These are phyloP conservation scores for Maniola jurtina DNA, from an alignment of 1,140 invertebrate genomes.

Conservation along the genomic window DNA sequence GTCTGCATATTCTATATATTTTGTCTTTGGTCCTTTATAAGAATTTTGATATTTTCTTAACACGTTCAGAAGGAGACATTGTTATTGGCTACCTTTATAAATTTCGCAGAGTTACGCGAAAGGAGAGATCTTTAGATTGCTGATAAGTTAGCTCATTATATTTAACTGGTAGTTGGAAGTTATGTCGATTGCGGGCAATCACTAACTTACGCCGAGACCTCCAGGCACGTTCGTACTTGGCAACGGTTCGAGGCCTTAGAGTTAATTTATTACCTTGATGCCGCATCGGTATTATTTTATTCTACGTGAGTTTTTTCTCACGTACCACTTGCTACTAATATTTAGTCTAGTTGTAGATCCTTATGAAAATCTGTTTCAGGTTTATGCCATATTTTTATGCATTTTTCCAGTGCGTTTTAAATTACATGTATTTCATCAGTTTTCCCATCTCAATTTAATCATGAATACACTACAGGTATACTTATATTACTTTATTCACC, in stretches of 20 bases:
- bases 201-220: conserved; percentile 23
- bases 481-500: not conserved
- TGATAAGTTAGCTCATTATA: conserved; percentile 30
- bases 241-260: conserved; percentile 15
- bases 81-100: not conserved
- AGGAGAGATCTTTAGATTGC: conserved; percentile 15
- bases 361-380: not conserved
- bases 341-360: not conserved
- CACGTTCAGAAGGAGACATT: not conserved
- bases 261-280: conserved; percentile 25
- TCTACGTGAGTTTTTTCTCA: conserved; percentile 11
- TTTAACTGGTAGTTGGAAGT: conserved; percentile 28
- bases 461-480: not conserved
- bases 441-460: no score
- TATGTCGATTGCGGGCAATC: conserved; percentile 27
- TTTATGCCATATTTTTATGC: no score
- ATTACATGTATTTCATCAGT: no score
- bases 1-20: no score
- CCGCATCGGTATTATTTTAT: conserved; percentile 10
- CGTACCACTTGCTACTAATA: conserved; percentile 13
- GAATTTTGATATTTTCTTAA: not conserved
- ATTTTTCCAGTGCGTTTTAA: no score
- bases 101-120: conserved; percentile 7
- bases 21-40: no score
- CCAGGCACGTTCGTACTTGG: conserved; percentile 29